Percentiles rank a stretch among this genome's conserved stretches.
Evolutionary conservation across 2,888 invertebrate genomes (phyloP).

Genomic region (Latheticus oryzae): DNA sequence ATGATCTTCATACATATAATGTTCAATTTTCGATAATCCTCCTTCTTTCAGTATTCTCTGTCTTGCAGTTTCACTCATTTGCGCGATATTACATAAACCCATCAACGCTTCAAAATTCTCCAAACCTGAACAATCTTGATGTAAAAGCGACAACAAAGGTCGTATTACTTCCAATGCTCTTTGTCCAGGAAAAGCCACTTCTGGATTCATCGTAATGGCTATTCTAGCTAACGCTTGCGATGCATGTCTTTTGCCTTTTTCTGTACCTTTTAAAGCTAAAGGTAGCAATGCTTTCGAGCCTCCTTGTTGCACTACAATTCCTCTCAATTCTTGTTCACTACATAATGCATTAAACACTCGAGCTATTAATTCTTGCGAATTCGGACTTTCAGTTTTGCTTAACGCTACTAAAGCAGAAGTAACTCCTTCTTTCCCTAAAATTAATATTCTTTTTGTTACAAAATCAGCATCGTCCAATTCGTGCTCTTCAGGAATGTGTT

Average conservation of each 20-base stretch:
- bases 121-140: slow-evolving; percentile 87
- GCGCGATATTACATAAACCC: slow-evolving; percentile 95
- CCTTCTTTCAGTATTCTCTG: slow-evolving; percentile 91
- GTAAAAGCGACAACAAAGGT: slow-evolving; percentile 85
- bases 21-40: slow-evolving; percentile 89
- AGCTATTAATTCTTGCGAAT: slow-evolving; percentile 89
- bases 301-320: slow-evolving; percentile 94
- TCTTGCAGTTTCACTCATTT: slow-evolving; percentile 82
- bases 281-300: slow-evolving; percentile 90
- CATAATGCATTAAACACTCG: slow-evolving; percentile 93
- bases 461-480: slow-evolving; percentile 91
- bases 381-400: slow-evolving; percentile 92
- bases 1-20: slow-evolving; percentile 96
- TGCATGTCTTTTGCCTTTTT: slow-evolving; percentile 82
- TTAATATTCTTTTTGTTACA: slow-evolving; percentile 78
- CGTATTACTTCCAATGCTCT: slow-evolving; percentile 88
- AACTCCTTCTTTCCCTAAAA: slow-evolving; percentile 87
- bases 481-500: slow-evolving; percentile 98
- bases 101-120: slow-evolving; percentile 98
- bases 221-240: slow-evolving; percentile 94
- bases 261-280: slow-evolving; percentile 86
- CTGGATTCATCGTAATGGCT: slow-evolving; percentile 95
- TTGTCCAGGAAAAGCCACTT: slow-evolving; percentile 97
- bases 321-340: slow-evolving; percentile 83
- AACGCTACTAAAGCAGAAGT: slow-evolving; percentile 90